Percentiles rank a stretch among this genome's conserved stretches.
Conservation (phyloP, 2,888 invertebrate species). For the Balanococcus diminutus region DNA sequence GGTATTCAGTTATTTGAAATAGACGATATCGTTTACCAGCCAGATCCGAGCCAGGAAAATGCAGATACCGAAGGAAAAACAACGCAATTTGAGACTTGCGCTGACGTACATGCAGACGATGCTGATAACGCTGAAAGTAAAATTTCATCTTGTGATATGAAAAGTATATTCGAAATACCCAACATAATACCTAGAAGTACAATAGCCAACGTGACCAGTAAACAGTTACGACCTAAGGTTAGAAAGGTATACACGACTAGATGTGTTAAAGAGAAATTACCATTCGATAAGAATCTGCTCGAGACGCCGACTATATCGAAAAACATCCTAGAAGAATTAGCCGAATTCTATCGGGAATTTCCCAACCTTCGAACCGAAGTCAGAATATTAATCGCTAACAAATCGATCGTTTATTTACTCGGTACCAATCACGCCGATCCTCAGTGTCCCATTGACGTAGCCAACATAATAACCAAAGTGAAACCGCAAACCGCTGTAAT, state of each 20-base stretch:
- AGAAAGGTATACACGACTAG: slow-evolving; percentile 7
- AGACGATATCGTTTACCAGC: neutral
- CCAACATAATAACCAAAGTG: slow-evolving; percentile 33
- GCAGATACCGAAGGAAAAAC: neutral
- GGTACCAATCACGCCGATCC: slow-evolving; percentile 54
- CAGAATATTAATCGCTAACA: slow-evolving; percentile 14
- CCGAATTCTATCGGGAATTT: slow-evolving; percentile 44
- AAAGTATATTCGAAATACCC: slow-evolving; percentile 14
- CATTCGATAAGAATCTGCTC: neutral
- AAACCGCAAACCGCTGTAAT: slow-evolving; percentile 42
- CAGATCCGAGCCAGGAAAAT: neutral
- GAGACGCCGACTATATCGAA: neutral
- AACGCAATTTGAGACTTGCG: neutral
- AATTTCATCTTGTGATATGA: slow-evolving; percentile 18
- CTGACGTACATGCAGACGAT: neutral
- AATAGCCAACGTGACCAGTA: neutral
- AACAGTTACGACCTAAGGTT: slow-evolving; percentile 3
- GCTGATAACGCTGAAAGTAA: neutral
- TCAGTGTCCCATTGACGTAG: slow-evolving; percentile 46
- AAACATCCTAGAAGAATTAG: neutral
- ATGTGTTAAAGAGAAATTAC: neutral
- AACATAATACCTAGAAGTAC: slow-evolving; percentile 1
- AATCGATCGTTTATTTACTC: slow-evolving; percentile 35
- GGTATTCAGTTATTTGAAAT: neutral
- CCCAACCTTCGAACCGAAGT: slow-evolving; percentile 48